Base-by-base conservation (phyloP, 2,113 vertebrate genomes). In the Platysteira castanea region DNA sequence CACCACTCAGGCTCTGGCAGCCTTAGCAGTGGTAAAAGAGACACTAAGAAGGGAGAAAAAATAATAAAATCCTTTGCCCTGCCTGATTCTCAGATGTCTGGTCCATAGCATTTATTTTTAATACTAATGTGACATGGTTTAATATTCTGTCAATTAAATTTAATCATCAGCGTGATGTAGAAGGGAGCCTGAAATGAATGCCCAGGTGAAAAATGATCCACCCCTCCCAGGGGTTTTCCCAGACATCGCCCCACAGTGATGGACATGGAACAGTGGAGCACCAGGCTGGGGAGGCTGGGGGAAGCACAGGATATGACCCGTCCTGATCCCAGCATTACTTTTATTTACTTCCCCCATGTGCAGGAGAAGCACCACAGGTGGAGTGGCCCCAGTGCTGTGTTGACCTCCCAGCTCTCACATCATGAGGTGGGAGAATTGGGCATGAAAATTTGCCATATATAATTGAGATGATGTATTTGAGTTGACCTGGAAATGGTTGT, bases 71-170 rank as follows among this genome's bases (percentile, higher is more conserved):
- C 19, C 11, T 88, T 52, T 7, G 4, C 52, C 31, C 33, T 77
- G 35, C 24, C 76, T 52, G 39, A 17, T 93, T 95, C 90, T 95
- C 92, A 95, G 67, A 79, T 94, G 52, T 78, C 92, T 96, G 57
- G 70, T 94, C 87, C 69, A 18, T 70, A 53, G 63, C 89, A 95
- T 96, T 96, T 97, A 96, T 97, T 97, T 96, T 96, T 96, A 95
- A 95, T 95, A 90, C 64, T 91, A 93, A 93, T 85, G 85, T 95
- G 94, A 84, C 54, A 54, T 49, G 67, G 90, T 95, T 79, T 97
- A 96, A 90, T 91, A 79, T 95, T 93, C 90, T 44, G 59, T 84
- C 3, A 22, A 96, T 96, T 96, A 95, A 97, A 96, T 96, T 95
- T 90, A 97, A n/a, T 93, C 87, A 35, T 71, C 4, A 0, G 57